Conservation (phyloP, 1,140 invertebrate species). For the Zaprionus camerounensis region DNA sequence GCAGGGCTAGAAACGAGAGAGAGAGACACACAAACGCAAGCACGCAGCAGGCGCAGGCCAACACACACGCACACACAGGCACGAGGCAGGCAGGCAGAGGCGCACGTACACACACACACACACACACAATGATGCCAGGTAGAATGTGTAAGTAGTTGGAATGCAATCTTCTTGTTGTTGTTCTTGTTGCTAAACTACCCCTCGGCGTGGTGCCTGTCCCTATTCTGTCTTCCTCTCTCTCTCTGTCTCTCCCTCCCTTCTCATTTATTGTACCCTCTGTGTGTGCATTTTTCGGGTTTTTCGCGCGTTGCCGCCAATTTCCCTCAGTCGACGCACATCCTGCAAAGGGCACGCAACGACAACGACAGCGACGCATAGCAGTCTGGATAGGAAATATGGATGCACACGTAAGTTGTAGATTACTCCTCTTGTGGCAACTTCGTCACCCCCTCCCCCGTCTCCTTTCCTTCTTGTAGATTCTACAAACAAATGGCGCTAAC, state of each 20-base stretch:
- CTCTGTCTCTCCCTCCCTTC: background rate
- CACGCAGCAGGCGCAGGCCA: too few species aligned
- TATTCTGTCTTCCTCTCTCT: background rate
- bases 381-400: constrained; percentile 46
- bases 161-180: constrained; percentile 34
- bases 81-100: background rate
- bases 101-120: constrained; percentile 16
- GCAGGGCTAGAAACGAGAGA: constrained; percentile 2
- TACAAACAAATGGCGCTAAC: constrained; percentile 35
- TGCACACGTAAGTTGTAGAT: constrained; percentile 46
- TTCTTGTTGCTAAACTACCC: constrained; percentile 52
- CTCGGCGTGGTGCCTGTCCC: constrained; percentile 10
- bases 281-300: constrained; percentile 42
- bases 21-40: background rate
- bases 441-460: too few species aligned
- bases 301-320: constrained; percentile 72
- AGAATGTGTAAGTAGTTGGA: constrained; percentile 64
- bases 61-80: background rate
- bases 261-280: constrained; percentile 3
- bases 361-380: constrained; percentile 17
- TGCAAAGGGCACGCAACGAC: constrained; percentile 23
- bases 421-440: too few species aligned
- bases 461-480: constrained; percentile 32
- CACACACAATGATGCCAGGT: constrained; percentile 32
- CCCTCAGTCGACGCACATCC: constrained; percentile 57